Percentiles rank a stretch among this genome's conserved stretches.
Evolutionary conservation across 2,797 vertebrate species (phyloP).

Genomic region (Argyrosomus regius): DNA sequence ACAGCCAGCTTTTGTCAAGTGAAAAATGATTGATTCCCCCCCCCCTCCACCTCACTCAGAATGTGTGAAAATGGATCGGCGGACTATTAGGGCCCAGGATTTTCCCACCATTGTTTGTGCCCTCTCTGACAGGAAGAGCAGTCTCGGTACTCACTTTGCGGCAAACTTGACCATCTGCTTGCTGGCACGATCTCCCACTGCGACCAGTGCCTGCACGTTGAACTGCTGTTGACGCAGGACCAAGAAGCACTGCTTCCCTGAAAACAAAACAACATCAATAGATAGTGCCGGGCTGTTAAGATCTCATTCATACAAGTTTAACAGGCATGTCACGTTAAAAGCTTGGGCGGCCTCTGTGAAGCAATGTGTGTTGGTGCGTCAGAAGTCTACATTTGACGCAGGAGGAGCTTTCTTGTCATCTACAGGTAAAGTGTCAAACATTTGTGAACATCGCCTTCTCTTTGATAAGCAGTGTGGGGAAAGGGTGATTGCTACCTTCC

Average conservation of each 20-base stretch:
- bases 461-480: slow-evolving; percentile 70
- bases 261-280: slow-evolving; percentile 71
- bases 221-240: slow-evolving; percentile 99
- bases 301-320: slow-evolving; percentile 22
- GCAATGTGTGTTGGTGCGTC: slow-evolving; percentile 18
- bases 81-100: slow-evolving; percentile 83
- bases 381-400: slow-evolving; percentile 10
- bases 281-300: slow-evolving; percentile 28
- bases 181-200: slow-evolving; percentile 98
- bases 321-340: slow-evolving; percentile 42
- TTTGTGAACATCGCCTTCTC: slow-evolving; percentile 48
- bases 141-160: slow-evolving; percentile 97
- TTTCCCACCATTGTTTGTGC: slow-evolving; percentile 98
- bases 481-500: slow-evolving; percentile 66
- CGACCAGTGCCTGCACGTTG: slow-evolving; percentile 96
- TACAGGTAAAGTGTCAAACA: slow-evolving; percentile 63
- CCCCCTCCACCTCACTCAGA: slow-evolving; percentile 66
- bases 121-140: slow-evolving; percentile 91
- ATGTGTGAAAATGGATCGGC: slow-evolving; percentile 93
- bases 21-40: slow-evolving; percentile 80
- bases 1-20: slow-evolving; percentile 76
- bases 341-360: slow-evolving; percentile 15
- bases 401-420: slow-evolving; percentile 22
- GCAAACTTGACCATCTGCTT: slow-evolving; percentile 99
- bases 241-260: slow-evolving; percentile 99